phyloP scores from a whole-genome alignment of 2,797 vertebrate genomes.

The Pseudocheirus occidentalis region DNA sequence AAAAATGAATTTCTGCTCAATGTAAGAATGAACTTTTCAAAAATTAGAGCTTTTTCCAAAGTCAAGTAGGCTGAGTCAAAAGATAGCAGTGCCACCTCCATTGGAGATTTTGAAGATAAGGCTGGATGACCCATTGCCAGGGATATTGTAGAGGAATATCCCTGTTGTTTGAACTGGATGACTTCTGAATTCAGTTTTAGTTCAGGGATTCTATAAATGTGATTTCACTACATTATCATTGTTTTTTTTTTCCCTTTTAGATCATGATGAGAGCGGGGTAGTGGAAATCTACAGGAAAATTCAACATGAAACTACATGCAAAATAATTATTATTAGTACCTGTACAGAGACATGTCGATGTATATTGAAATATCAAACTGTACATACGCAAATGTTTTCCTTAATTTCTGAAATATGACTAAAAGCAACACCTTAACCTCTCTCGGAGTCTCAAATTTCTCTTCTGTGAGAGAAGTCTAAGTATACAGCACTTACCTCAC shows the following conservation, averaged over 20 bases:
- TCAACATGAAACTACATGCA: not conserved
- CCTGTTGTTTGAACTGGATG: not conserved
- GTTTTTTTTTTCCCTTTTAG: not conserved
- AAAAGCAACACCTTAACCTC: not conserved
- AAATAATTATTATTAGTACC: not conserved
- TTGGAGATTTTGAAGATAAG: not conserved
- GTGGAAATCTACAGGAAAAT: not conserved
- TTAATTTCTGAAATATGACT: not conserved
- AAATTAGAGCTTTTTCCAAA: not conserved
- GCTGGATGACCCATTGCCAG: not conserved
- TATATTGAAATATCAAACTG: not conserved
- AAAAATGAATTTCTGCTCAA: not conserved
- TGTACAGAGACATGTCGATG: not conserved
- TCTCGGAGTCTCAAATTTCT: not conserved
- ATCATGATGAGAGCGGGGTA: not conserved
- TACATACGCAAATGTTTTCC: not conserved
- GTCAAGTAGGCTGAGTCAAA: not conserved
- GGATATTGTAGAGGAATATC: not conserved
- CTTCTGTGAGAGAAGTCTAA: not conserved
- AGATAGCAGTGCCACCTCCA: not conserved
- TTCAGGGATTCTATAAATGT: not conserved
- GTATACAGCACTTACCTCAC: not conserved
- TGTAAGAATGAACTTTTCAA: not conserved
- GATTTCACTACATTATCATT: not conserved
- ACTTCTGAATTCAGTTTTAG: not conserved